Percentiles rank a stretch among this genome's conserved stretches.
Evolutionary conservation across 2,797 vertebrate genomes (phyloP).

Genomic region (Oophaga sylvatica): DNA sequence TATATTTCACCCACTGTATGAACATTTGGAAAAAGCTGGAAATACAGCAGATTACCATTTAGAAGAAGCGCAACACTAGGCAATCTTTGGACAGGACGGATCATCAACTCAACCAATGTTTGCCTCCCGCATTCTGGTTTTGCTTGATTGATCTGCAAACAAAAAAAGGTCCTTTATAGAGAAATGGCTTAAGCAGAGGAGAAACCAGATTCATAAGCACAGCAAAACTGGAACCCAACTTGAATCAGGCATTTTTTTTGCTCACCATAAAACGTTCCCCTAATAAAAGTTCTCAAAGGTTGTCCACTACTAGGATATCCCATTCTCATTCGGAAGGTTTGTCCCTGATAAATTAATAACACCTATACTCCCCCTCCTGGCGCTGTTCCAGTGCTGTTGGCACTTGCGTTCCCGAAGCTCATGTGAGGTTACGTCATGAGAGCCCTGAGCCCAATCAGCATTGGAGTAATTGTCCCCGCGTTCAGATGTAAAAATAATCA

Average conservation of each 20-base stretch:
- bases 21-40: neutral
- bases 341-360: no score
- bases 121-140: conserved; percentile 97
- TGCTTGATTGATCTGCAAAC: conserved; percentile 90
- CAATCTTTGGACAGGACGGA: conserved; percentile 94
- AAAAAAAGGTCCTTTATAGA: conserved; percentile 6
- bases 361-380: no score
- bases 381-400: no score
- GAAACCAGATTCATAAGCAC: neutral
- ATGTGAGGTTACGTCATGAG: no score
- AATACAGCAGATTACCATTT: conserved; percentile 80
- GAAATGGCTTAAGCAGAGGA: neutral
- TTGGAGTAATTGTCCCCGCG: no score
- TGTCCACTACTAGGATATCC: no score
- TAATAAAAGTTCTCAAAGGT: no score
- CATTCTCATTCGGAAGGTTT: no score
- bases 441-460: no score
- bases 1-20: no score
- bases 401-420: no score
- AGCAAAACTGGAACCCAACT: neutral
- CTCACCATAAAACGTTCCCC: neutral
- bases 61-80: conserved; percentile 93
- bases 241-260: neutral
- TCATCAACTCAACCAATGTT: conserved; percentile 92
- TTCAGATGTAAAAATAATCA: no score